Base-by-base conservation (phyloP, 2,113 vertebrate species). In the Colius striatus region DNA sequence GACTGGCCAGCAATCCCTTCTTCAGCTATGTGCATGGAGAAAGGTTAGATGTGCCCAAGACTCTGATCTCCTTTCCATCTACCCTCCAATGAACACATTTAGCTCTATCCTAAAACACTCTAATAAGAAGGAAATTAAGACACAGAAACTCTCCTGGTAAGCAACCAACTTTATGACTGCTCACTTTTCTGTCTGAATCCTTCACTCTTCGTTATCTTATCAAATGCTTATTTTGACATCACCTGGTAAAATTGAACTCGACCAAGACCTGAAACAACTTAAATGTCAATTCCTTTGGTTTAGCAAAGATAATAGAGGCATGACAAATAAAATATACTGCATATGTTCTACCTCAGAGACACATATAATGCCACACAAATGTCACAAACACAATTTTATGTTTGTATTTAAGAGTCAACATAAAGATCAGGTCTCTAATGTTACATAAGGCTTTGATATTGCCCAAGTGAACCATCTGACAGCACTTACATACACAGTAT, bases 401-500 rank as follows among this genome's bases (percentile, higher is more conserved):
- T 32, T 21, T 18, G 12, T 50, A 30, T 6, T 73, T 45, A 7
- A 32, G 50, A 71, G 58, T 34, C 5, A 20, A 65, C 8, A 11
- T 4, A 38, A 57, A 79, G 38, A 60, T 53, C 16, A 27, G 11
- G 34, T 4, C 7, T 4, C 9, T 58, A 51, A 21, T 1, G 0
- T 20, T n/a, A n/a, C 21, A 5, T 3, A 5, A 3, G 25, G 36
- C 32, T 57, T 66, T 11, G 12, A 10, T 0, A 0, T 10, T 21
- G 10, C 53, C 72, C 6, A 3, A 9, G 3, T 22, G 22, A 66
- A 27, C 32, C 34, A 6, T 27, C 48, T 22, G 13, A 23, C 0
- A 5, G 36, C 3, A 34, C 0, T 0, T 5, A 2, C 5, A 6
- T 1, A 1, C 13, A 6, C 5, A 7, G 29, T 9, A 32, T 26